Conservation (phyloP, 2,888 invertebrate species). For the Byasa hedistus region DNA sequence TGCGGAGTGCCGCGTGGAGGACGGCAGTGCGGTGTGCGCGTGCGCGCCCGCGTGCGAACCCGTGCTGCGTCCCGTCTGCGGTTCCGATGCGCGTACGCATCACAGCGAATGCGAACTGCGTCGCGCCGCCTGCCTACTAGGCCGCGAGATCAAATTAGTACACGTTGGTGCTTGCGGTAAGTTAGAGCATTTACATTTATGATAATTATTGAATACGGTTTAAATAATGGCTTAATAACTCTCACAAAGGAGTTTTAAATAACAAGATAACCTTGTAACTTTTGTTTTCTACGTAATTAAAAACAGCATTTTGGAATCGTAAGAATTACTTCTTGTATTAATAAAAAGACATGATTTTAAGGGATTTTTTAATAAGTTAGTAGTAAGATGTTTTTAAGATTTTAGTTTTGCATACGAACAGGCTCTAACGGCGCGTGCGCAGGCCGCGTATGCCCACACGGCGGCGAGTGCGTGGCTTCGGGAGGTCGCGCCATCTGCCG, state of each 20-base stretch:
- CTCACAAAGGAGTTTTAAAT: no score
- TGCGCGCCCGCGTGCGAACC: slow-evolving; percentile 91
- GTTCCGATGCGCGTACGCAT: slow-evolving; percentile 90
- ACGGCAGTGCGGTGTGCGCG: slow-evolving; percentile 85
- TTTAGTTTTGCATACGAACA: slow-evolving; percentile 39
- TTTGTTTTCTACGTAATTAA: no score
- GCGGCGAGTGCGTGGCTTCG: slow-evolving; percentile 83
- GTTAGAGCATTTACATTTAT: slow-evolving; percentile 13
- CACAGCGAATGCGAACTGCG: slow-evolving; percentile 90
- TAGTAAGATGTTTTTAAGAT: no score
- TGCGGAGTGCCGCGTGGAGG: slow-evolving; percentile 91
- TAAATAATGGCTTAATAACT: no score
- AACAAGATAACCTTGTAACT: no score
- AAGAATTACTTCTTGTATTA: no score
- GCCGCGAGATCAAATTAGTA: slow-evolving; percentile 66
- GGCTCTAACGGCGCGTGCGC: slow-evolving; percentile 84
- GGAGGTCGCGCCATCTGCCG: slow-evolving; percentile 89
- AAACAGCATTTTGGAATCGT: no score
- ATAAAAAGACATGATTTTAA: no score
- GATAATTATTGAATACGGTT: no score
- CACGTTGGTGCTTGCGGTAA: slow-evolving; percentile 76
- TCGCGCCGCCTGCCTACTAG: slow-evolving; percentile 83
- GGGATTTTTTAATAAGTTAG: no score
- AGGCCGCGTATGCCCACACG: slow-evolving; percentile 86
- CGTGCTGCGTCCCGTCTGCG: slow-evolving; percentile 90